Conservation (phyloP, 2,113 vertebrate species). For the Calidris pugnax region DNA sequence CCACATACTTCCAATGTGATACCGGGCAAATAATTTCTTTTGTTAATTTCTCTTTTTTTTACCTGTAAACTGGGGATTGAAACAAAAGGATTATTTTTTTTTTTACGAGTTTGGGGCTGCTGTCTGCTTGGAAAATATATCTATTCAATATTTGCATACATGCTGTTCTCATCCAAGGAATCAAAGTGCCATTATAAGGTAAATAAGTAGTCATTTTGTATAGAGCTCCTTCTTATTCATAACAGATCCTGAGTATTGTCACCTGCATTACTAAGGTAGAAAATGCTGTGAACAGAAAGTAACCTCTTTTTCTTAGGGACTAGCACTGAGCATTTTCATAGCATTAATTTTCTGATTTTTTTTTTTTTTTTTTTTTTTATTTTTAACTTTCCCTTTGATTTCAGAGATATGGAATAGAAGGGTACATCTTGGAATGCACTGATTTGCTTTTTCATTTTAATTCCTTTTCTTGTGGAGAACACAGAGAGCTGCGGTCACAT, state of each 20-base stretch:
- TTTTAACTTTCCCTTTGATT: neutral
- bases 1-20: neutral
- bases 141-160: neutral
- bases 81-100: neutral
- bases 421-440: too few species aligned
- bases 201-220: neutral
- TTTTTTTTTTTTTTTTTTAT: too few species aligned
- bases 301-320: neutral
- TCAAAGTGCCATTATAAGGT: neutral
- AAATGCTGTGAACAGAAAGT: neutral
- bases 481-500: too few species aligned
- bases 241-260: neutral
- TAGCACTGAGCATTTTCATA: neutral
- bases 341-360: neutral
- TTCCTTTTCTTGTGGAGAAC: too few species aligned
- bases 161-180: neutral
- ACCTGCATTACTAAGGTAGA: neutral
- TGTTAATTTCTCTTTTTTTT: neutral
- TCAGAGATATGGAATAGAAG: too few species aligned
- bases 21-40: neutral
- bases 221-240: neutral
- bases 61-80: neutral
- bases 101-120: neutral
- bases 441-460: too few species aligned
- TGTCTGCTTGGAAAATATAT: neutral